Base-by-base conservation (phyloP, 92 coral and sea anemone genomes). In the Epizoanthus fatuus region DNA sequence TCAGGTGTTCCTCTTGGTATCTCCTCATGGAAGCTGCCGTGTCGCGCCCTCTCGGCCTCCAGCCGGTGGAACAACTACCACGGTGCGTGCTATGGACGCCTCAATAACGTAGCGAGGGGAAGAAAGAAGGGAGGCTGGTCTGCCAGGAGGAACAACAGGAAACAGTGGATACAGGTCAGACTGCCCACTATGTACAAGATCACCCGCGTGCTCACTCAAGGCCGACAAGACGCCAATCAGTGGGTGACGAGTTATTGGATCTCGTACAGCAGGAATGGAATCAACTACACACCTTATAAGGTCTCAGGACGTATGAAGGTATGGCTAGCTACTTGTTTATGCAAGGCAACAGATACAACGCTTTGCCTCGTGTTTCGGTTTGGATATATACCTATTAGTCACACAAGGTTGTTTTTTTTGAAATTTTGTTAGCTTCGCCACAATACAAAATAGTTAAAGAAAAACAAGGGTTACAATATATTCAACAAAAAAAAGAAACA, bases 121-220 rank as follows among this genome's bases (percentile, higher is more conserved):
- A 63, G 57, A 51, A 67, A 90, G n/a, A 90, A 75, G 14, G 99
- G 98, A 55, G 98, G 91, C 11, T 93, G 98, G 95, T 89, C 94
- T 8, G 96, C 97, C 14, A 93, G 53, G 86, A 86, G 60, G 71
- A 89, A 94, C 84, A 87, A 92, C 80, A 80, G 86, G 56, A 63
- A 85, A 4, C 94, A 90, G 38, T 92, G 93, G 95, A 94, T 94
- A 17, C 93, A 92, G 85, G 98, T 94, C 32, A 66, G 88, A 47
- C 52, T 76, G 7, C 69, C 81, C 4, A 40, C 67, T 2, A 19
- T 42, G 56, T 59, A 76, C 81, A 76, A 76, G 42, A 74, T 88
- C 45, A 88, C 84, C 3, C 63, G 74, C 42, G 85, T 88, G 22
- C 82, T 88, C 63, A 88, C 88, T 42, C 92, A 88, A 25, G 92